Base-by-base conservation (phyloP, 2,113 vertebrate genomes). In the Amblyornis subalaris region DNA sequence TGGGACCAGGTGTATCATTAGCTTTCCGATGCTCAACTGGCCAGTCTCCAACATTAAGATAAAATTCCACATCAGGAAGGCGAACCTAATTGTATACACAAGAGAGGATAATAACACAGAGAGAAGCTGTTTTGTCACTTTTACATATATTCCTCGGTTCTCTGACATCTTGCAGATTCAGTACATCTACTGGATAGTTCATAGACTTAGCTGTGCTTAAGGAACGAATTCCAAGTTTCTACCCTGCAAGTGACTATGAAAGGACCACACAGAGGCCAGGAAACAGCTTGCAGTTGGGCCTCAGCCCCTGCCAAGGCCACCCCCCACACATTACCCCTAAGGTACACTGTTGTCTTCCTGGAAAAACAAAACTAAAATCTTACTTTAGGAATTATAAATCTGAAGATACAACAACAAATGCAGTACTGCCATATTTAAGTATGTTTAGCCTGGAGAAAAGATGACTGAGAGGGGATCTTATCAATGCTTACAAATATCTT, bases 11-110 rank as follows among this genome's bases (percentile, higher is more conserved):
- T 5, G 95, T 98, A 14, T 98, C 97, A 33, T 98, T 98, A 5
- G 88, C 93, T 20, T 95, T 97, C 73, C 98, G 97, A 19, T 98
- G 98, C 95, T 99, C 99, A 62, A 99, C 93, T 2, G 99, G 99
- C 99, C 99, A 99, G 78, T 99, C 99, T 22, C 98, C 99, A 69
- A 99, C 98, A 40, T 99, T 99, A 78, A 99, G 95, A 95, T 98
- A 99, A 95, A 99, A 99, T 95, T 99, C 99, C 71, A 98, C 96
- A 50, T 99, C 98, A 7, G 99, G 99, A 42, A 99, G 94, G 81
- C 2, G 96, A 81, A 99, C 98, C 99, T 99, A 94, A 78, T 86
- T 4, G 26, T 36, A 44, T 5, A 66, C 10, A 47, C 76, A 85
- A 70, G 62, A 76, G 54, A 77, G 44, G 50, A 38, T 11, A 87